These are phyloP conservation scores for Rhimphoctona megacephalus DNA, from an alignment of 2,888 invertebrate species.

Conservation along the genomic window DNA sequence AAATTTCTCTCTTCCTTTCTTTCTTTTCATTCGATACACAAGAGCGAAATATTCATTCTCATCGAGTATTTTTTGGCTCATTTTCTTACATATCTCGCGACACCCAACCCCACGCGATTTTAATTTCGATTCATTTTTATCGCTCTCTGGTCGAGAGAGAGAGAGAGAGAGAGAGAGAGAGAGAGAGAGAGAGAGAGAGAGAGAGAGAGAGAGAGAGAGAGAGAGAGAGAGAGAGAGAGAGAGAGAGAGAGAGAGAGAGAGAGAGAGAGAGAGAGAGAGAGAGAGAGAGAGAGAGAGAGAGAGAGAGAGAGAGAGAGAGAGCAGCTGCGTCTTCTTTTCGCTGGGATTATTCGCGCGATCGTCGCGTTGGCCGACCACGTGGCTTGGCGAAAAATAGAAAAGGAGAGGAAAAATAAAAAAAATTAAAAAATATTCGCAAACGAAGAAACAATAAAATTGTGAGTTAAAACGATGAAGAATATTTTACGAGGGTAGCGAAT, in stretches of 20 bases:
- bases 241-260: not conserved
- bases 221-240: constrained; percentile 10
- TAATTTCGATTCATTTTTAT: constrained; percentile 61
- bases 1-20: too few species aligned
- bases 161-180: constrained; percentile 9
- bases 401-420: not conserved
- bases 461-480: not conserved
- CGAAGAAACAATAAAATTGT: not conserved
- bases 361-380: constrained; percentile 61
- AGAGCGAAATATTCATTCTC: not conserved
- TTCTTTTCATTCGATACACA: not conserved
- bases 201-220: not conserved
- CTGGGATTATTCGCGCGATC: constrained; percentile 12
- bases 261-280: not conserved
- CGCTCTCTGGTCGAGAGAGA: not conserved
- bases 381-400: constrained; percentile 16
- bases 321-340: constrained; percentile 50
- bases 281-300: constrained; percentile 4
- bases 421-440: not conserved
- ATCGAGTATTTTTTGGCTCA: not conserved
- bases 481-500: not conserved
- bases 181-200: not conserved
- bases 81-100: constrained; percentile 14
- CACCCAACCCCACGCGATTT: constrained; percentile 60
- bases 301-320: constrained; percentile 6